Base-by-base conservation (phyloP, 2,797 vertebrate species). In the Mormyrops boulengeri region DNA sequence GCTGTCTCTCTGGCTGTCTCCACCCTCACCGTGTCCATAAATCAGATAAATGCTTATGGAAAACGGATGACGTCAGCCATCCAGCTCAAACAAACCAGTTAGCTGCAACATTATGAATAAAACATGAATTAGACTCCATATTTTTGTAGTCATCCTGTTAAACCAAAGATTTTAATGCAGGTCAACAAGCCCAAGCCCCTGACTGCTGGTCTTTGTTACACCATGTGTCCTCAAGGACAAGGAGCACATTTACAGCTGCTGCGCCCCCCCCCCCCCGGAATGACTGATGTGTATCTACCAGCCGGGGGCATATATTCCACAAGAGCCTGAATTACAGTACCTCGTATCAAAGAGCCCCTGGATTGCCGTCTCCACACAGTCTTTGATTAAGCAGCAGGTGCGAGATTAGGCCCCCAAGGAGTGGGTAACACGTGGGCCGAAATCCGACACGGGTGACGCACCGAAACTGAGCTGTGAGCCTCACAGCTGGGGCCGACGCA, bases 361-460 rank as follows among this genome's bases (percentile, higher is more conserved):
- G 17, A 44, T n/a, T 80, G 34, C 38, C 17, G 2, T 41, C 73
- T 80, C 73, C 38, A 44, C 17, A 19, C 17, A 5, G 73, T 38
- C 73, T 80, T 44, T 80, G 73, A 80, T 80, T 44, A 80, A n/a
- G 73, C 34, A 80, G 38, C 73, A 80, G 73, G 73, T 80, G 73
- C 17, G 17, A 44, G 73, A 80, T 80, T 80, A 44, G 38, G 38
- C 34, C 38, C 73, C 17, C 17, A 7, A 17, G 38, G 73, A 44
- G 73, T 80, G 73, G 38, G 73, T 44, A n/a, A 80, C 38, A 44
- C 34, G 73, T n/a, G 38, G 38, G 73, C 73, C 1, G 38, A 80
- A 80, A 41, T 80, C 17, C 38, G 1, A 44, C 38, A 44, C 38
- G 5, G 38, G 17, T 69, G 66, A 69, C 66, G 11, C 66, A 69